Evolutionary conservation across 2,113 vertebrate genomes (phyloP).

Genomic region (Clarias gariepinus): DNA sequence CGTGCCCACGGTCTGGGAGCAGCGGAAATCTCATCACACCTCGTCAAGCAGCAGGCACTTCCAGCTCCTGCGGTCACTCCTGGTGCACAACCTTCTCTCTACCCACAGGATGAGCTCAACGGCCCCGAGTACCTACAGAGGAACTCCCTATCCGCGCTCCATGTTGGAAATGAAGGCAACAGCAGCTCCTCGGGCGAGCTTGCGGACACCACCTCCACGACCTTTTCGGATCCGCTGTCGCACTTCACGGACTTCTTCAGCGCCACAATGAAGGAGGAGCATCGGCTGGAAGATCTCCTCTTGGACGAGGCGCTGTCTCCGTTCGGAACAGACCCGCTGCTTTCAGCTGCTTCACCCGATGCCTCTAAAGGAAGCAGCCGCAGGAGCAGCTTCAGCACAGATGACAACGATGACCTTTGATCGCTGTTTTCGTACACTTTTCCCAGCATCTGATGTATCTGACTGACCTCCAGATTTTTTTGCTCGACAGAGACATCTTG

Average conservation of each 20-base stretch:
- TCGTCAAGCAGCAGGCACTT: constrained; percentile 77
- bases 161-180: constrained; percentile 38
- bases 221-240: constrained; percentile 93
- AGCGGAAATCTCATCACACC: constrained; percentile 77
- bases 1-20: constrained; percentile 83
- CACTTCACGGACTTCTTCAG: constrained; percentile 98
- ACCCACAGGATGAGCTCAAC: constrained; percentile 78
- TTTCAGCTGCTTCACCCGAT: constrained; percentile 85
- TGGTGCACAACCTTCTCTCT: constrained; percentile 65
- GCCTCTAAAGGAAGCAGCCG: constrained; percentile 91
- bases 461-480: constrained; percentile 23
- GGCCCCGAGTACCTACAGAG: constrained; percentile 73
- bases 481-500: background rate
- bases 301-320: constrained; percentile 86
- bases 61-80: constrained; percentile 69
- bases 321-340: constrained; percentile 85
- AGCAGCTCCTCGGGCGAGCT: constrained; percentile 61
- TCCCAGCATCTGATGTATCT: background rate
- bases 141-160: constrained; percentile 66
- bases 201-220: constrained; percentile 70
- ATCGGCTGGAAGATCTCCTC: constrained; percentile 83
- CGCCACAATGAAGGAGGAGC: constrained; percentile 89
- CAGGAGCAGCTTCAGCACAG: constrained; percentile 91
- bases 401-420: constrained; percentile 83
- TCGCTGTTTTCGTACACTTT: background rate